phyloP scores from a whole-genome alignment of 1,140 invertebrate genomes.

The Plectrocnemia conspersa region DNA sequence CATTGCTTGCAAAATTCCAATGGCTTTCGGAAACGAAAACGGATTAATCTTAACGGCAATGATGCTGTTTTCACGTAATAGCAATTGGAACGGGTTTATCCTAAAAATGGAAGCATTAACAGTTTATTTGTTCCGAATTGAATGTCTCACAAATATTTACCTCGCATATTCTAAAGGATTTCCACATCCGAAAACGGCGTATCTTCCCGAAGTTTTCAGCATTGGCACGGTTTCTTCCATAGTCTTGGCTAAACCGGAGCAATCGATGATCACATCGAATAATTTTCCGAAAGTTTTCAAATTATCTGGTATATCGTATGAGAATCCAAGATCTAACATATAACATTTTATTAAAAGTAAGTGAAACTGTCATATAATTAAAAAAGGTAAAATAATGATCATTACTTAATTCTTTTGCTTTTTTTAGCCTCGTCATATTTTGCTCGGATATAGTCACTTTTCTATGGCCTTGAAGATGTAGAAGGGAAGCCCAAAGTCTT shows the following conservation, averaged over 20 bases:
- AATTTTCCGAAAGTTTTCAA: conserved; percentile 46
- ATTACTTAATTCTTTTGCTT: conserved; percentile 57
- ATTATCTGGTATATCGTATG: conserved; percentile 53
- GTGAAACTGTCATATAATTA: no score
- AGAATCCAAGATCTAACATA: conserved; percentile 55
- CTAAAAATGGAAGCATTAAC: conserved; percentile 47
- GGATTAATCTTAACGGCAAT: conserved; percentile 64
- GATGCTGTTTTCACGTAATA: conserved; percentile 59
- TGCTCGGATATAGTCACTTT: conserved; percentile 63
- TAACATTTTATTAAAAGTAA: conserved; percentile 8
- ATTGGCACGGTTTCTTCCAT: conserved; percentile 51
- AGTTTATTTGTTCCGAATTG: no score
- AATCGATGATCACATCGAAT: conserved; percentile 63
- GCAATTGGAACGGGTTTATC: conserved; percentile 56
- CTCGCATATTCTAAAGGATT: conserved; percentile 22
- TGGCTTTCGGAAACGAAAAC: conserved; percentile 58
- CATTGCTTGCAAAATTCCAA: conserved; percentile 58
- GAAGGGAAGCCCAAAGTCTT: conserved; percentile 58
- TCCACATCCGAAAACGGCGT: conserved; percentile 57
- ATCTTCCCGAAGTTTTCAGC: conserved; percentile 49
- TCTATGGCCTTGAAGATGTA: conserved; percentile 63
- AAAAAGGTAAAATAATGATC: no score
- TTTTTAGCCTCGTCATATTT: conserved; percentile 51
- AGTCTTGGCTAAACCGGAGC: conserved; percentile 58
- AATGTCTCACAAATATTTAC: no score